A percentile compares a stretch with the other conserved stretches of the same genome.
These are phyloP conservation scores for Tipula lateralis DNA, from an alignment of 2,888 invertebrate genomes.

Conservation along the genomic window DNA sequence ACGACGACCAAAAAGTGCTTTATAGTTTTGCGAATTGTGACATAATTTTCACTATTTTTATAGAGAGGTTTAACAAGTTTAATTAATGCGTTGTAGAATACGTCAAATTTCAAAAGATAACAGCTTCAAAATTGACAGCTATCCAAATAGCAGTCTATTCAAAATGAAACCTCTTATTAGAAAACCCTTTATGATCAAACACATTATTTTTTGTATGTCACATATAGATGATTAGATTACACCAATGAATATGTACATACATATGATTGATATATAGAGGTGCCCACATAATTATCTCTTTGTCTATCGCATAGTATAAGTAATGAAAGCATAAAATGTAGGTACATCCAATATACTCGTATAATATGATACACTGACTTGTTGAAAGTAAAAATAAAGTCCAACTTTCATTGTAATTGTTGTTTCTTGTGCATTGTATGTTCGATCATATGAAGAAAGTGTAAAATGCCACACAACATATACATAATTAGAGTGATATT, in stretches of 20 bases:
- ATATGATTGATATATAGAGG: too few relatives aligned
- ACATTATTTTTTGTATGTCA: not conserved
- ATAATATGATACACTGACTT: not conserved
- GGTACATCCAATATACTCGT: not conserved
- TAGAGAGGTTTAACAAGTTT: too few relatives aligned
- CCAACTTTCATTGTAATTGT: not conserved
- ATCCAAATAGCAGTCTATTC: too few relatives aligned
- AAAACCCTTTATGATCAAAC: too few relatives aligned
- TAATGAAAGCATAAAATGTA: not conserved
- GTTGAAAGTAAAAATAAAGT: not conserved
- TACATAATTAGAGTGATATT: not conserved
- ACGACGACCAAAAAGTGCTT: too few relatives aligned
- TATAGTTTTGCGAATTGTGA: too few relatives aligned
- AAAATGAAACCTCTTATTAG: too few relatives aligned
- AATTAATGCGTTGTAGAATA: too few relatives aligned
- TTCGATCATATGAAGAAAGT: not conserved
- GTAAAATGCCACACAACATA: not conserved
- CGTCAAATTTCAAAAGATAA: too few relatives aligned
- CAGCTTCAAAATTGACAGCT: too few relatives aligned
- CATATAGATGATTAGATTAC: too few relatives aligned
- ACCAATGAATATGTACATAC: not conserved
- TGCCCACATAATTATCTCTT: not conserved
- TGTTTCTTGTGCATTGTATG: not conserved
- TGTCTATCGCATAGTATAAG: not conserved
- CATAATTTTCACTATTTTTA: too few relatives aligned